Evolutionary conservation across 1,140 invertebrate genomes (phyloP), one percentile per base, ranked within the genome.

Genomic region (Drosophila punjabiensis): DNA sequence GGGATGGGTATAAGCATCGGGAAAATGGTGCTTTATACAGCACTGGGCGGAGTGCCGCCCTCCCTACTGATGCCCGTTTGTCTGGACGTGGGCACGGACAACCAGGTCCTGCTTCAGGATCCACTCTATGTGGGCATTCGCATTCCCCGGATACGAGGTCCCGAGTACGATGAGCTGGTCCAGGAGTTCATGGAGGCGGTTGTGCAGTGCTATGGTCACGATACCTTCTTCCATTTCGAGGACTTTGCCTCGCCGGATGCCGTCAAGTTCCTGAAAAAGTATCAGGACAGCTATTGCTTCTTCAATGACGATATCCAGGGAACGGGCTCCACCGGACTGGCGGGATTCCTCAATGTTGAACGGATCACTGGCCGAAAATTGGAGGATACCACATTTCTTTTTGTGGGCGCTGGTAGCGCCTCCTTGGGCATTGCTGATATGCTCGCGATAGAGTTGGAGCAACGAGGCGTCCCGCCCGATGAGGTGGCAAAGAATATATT

Each of bases 221-320:
- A 96, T 85, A 96, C 95, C 50, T 94, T 98, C 14, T 97, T 97
- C 61, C 95, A 99, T 94, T 99, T 99, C 94, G 98, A 99, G 94
- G 98, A 99, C 94, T 99, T 99, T 93, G 98, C 96, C 18, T 99
- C 99, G 80, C 94, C 96, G 0, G 99, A 99, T 94, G 98, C 98
- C 3, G 98, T 99, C 93, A 94, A 96, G 33, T 94, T 99, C 37
- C 94, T 99, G 58, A 95, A 95, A 60, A 98, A 97, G 92, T 99
- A 99, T 93, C 95, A 97, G 37, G 93, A 97, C 59, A 85, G 93
- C 14, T 99, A 98, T 90, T 98, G 97, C 89, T 98, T 97, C 11
- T 99, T 99, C 93, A 99, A 99, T 93, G 98, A 99, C 92, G 98
- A 99, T 92, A 99, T 99, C 89, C 98, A 99, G 93, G 98, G 98